A percentile compares a stretch with the other conserved stretches of the same genome.
Conservation (phyloP, 2,113 vertebrate species). For the Castor canadensis region DNA sequence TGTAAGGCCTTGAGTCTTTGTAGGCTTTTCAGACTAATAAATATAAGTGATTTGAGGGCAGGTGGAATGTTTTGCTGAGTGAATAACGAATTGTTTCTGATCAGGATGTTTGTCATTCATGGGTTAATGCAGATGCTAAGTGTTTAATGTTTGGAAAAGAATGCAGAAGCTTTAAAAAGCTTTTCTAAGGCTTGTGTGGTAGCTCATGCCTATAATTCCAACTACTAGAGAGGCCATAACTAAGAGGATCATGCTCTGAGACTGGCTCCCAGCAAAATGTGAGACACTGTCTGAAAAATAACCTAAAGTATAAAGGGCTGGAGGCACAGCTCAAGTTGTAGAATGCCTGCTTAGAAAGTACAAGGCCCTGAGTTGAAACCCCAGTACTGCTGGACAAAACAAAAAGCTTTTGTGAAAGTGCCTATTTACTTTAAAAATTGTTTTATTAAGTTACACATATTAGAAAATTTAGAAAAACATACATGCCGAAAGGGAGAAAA, state of each 20-base stretch:
- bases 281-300: too few species aligned
- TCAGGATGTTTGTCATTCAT: not conserved
- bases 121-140: not conserved
- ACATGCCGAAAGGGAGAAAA: not conserved
- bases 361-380: too few species aligned
- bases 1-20: not conserved
- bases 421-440: not conserved
- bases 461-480: conserved; percentile 39
- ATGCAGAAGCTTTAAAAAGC: conserved; percentile 16
- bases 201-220: too few species aligned
- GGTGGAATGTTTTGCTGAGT: conserved; percentile 23
- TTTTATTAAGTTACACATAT: conserved; percentile 11
- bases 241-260: too few species aligned
- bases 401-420: not conserved
- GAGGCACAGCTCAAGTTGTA: too few species aligned
- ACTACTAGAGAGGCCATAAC: too few species aligned
- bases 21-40: conserved; percentile 21
- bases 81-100: conserved; percentile 9
- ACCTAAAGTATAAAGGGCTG: too few species aligned
- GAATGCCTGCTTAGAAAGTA: too few species aligned
- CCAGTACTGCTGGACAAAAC: too few species aligned
- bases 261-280: too few species aligned
- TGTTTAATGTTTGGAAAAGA: conserved; percentile 30
- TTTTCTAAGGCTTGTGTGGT: too few species aligned
- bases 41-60: not conserved